Evolutionary conservation across 2,888 invertebrate species (phyloP).

Genomic region (Eupithecia subfuscata): DNA sequence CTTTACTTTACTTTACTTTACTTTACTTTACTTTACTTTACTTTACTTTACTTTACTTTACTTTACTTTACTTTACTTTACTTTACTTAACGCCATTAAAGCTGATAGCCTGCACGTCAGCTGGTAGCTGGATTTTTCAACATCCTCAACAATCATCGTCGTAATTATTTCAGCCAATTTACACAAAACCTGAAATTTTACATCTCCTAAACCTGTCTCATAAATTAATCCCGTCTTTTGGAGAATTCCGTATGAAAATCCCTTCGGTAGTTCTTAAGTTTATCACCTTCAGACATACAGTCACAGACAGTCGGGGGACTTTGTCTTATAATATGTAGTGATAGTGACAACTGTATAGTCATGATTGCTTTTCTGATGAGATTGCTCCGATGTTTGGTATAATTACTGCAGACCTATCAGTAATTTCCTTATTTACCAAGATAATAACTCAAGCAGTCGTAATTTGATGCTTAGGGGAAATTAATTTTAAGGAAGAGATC

Average conservation of each 20-base stretch:
- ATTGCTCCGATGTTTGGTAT: slow-evolving; percentile 3
- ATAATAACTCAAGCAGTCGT: slow-evolving; percentile 2
- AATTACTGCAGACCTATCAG: background rate
- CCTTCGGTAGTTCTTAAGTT: background rate
- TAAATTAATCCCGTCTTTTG: background rate
- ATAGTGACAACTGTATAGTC: slow-evolving; percentile 10
- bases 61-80: too few species aligned
- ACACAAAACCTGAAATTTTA: background rate
- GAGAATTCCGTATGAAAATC: background rate
- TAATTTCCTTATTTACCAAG: background rate
- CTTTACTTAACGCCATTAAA: too few species aligned
- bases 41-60: too few species aligned
- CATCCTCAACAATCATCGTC: too few species aligned
- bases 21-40: too few species aligned
- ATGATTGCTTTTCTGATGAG: slow-evolving; percentile 25
- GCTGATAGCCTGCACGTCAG: too few species aligned
- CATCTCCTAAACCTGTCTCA: background rate
- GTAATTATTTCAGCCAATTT: too few species aligned
- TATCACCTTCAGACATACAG: too few species aligned
- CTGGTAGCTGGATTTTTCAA: too few species aligned
- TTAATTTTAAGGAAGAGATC: background rate
- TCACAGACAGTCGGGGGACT: background rate
- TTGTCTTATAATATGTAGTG: background rate
- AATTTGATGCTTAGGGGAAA: background rate
- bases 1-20: too few species aligned